Conservation (phyloP, 23 tunicate genomes). For the Pegea sp. region DNA sequence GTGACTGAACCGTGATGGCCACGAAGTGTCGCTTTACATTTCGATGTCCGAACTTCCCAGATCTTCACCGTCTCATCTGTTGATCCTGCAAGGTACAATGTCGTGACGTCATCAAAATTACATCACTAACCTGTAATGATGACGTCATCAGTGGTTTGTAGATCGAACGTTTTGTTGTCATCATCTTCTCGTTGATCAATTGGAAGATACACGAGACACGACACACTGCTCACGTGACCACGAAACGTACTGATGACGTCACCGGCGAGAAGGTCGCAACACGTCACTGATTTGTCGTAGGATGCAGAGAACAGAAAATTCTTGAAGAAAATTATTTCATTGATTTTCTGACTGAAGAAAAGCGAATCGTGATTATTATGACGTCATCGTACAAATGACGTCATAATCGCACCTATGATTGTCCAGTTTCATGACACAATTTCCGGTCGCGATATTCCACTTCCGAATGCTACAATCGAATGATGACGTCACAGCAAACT, state of each 20-base stretch:
- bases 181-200: neutral
- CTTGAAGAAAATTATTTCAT: constrained; percentile 16
- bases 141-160: constrained; percentile 20
- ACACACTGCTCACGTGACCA: constrained; percentile 53
- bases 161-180: constrained; percentile 3
- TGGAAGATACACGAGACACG: constrained; percentile 30
- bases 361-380: neutral
- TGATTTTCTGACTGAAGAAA: constrained; percentile 40
- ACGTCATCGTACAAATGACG: neutral
- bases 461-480: constrained; percentile 60
- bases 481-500: constrained; percentile 64
- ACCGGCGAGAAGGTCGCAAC: constrained; percentile 56
- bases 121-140: constrained; percentile 32
- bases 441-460: constrained; percentile 73
- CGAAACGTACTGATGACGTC: constrained; percentile 23
- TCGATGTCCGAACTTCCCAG: constrained; percentile 41
- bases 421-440: constrained; percentile 75
- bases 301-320: constrained; percentile 52
- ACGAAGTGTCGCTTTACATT: constrained; percentile 31
- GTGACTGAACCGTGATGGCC: constrained; percentile 77
- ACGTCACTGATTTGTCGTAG: constrained; percentile 52
- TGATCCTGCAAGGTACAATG: constrained; percentile 21
- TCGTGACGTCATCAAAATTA: neutral
- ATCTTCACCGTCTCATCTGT: constrained; percentile 62
- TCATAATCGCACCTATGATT: constrained; percentile 24